Evolutionary conservation across 1,140 invertebrate species (phyloP).

Genomic region (Drosophila ironensis): DNA sequence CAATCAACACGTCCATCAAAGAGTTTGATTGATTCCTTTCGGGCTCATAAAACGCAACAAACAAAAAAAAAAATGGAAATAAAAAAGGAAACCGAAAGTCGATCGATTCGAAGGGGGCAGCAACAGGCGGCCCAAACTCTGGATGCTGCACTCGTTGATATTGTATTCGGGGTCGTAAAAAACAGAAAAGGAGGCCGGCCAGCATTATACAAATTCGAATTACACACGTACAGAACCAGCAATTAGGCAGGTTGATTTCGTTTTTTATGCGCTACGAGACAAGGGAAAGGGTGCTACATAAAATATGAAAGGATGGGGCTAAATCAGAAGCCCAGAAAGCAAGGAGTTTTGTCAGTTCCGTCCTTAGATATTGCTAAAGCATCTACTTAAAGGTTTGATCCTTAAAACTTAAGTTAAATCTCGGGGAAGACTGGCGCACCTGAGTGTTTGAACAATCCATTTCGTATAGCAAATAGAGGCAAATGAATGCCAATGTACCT

Average conservation of each 20-base stretch:
- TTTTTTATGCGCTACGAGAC: conserved; percentile 14
- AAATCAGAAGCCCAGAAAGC: neutral
- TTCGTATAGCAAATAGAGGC: conserved; percentile 52
- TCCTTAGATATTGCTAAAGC: too few species aligned
- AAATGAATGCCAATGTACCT: conserved; percentile 35
- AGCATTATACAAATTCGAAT: conserved; percentile 59
- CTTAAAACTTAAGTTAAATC: neutral
- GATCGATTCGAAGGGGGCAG: conserved; percentile 16
- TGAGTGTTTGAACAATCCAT: conserved; percentile 44
- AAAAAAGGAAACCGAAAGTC: conserved; percentile 24
- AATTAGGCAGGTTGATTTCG: conserved; percentile 62
- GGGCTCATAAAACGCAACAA: conserved; percentile 68
- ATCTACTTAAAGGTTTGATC: neutral
- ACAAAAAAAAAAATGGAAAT: neutral
- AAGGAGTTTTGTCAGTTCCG: too few species aligned
- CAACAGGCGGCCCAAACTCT: conserved; percentile 7
- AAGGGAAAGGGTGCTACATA: neutral
- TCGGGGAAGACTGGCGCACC: neutral
- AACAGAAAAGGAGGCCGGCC: conserved; percentile 15
- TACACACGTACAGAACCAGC: conserved; percentile 53
- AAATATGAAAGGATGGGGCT: neutral
- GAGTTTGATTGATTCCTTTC: conserved; percentile 80
- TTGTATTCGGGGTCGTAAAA: conserved; percentile 35
- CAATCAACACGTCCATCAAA: conserved; percentile 82
- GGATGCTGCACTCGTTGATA: conserved; percentile 10